Conservation (phyloP, 2,113 vertebrate genomes). For the Macheiramphus alcinus region DNA sequence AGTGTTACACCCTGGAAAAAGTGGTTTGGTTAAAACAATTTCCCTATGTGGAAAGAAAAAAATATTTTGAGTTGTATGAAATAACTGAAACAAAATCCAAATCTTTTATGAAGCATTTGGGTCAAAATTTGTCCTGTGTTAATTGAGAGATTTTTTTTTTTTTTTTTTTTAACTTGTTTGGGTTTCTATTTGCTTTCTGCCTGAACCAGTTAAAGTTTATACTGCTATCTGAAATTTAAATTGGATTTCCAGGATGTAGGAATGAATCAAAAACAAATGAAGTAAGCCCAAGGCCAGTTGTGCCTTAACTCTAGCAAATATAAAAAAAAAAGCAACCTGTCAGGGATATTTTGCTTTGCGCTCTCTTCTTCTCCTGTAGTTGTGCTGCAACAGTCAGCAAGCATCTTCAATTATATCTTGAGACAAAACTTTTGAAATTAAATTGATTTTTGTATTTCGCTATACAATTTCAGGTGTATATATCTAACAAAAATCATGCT, state of each 20-base stretch:
- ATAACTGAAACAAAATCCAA: background rate
- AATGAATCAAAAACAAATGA: background rate
- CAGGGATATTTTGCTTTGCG: background rate
- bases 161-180: background rate
- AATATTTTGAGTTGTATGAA: background rate
- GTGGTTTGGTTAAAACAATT: background rate
- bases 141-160: background rate
- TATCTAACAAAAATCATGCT: background rate
- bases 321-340: background rate
- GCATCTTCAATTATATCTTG: background rate
- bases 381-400: background rate
- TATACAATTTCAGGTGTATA: background rate
- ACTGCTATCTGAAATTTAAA: background rate
- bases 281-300: background rate
- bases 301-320: background rate
- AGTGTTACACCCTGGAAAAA: background rate
- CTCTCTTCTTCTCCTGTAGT: rapidly evolving
- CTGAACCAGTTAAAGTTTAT: background rate
- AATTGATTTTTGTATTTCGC: background rate
- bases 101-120: background rate
- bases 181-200: background rate
- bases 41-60: background rate
- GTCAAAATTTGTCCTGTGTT: background rate
- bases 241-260: background rate
- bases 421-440: background rate